Evolutionary conservation across 2,113 vertebrate genomes (phyloP), one percentile per base, ranked within the genome.

Genomic region (Gorsachius goisagi): DNA sequence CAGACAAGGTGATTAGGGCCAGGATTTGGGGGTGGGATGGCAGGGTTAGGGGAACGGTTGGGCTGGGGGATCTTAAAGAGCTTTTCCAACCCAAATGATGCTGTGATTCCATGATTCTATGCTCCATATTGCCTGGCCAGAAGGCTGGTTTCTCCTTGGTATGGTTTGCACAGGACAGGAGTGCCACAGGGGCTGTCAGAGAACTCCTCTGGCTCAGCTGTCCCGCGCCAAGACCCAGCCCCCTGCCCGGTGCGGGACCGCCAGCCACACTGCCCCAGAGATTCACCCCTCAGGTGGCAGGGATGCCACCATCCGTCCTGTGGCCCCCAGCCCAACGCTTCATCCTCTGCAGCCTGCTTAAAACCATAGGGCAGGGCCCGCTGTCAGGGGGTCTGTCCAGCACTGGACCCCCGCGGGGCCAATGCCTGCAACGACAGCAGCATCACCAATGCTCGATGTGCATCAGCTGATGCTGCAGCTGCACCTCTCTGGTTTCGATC

Each of bases 301-400:
- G 35, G 72, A 49, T 33, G 55, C 7, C 75, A 41, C 9, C 30
- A 27, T 12, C 67, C 12, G 2, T 24, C 73, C 47, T 12, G 9
- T 3, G 0, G 49, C 28, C 47, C 55, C 0, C 0, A 28, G 41
- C 2, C 1, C n/a, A 6, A 26, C 59, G 1, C 33, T 39, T 52
- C 14, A 28, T 72, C 47, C 73, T 28, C 50, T 35, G 20, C 47
- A 27, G 19, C 9, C 82, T 15, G 33, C 28, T 33, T 11, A 24
- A 60, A 72, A 26, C 2, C 52, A 15, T 0, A 7, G 45, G 12
- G 26, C 83, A 63, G 66, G 47, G 71, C 35, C 62, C 4, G 5
- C 5, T 41, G 64, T 12, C 45, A 3, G 41, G 41, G 41, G 41
- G 41, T 41, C 41, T 41, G 13, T 5, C 26, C 1, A 6, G 35